Percentiles rank a stretch among this genome's conserved stretches.
Evolutionary conservation across 1,140 invertebrate species (phyloP).

Genomic region (Neodiprion pinetum): DNA sequence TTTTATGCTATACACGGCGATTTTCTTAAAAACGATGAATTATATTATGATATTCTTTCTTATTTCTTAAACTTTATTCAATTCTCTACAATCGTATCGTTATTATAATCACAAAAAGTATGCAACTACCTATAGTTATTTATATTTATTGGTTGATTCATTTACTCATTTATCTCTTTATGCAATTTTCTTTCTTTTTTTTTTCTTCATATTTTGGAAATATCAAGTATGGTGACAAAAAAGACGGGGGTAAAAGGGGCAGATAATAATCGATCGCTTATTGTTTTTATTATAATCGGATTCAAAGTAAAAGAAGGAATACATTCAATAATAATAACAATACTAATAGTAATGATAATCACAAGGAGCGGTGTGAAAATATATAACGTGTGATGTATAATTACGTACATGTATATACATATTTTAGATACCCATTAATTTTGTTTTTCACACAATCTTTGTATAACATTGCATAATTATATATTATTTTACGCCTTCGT

Average conservation of each 20-base stretch:
- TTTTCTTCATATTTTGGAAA: not conserved
- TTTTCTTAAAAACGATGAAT: not conserved
- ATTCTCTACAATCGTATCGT: too few species aligned
- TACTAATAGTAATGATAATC: too few species aligned
- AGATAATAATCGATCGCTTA: too few species aligned
- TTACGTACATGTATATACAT: conserved; percentile 19
- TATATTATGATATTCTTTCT: not conserved
- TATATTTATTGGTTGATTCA: not conserved
- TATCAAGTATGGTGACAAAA: not conserved
- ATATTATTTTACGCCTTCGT: conserved; percentile 53
- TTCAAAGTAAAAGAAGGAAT: too few species aligned
- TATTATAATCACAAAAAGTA: too few species aligned
- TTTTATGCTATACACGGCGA: not conserved
- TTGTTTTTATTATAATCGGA: too few species aligned
- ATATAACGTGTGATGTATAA: not conserved
- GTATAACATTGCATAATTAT: conserved; percentile 23
- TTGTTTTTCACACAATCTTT: not conserved
- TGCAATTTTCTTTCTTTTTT: not conserved
- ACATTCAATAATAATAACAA: too few species aligned
- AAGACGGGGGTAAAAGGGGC: too few species aligned
- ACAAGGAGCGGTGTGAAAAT: too few species aligned
- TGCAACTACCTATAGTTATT: not conserved
- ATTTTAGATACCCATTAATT: conserved; percentile 31
- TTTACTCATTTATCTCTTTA: not conserved
- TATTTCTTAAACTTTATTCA: too few species aligned